Evolutionary conservation across 1,140 invertebrate species (phyloP).

Genomic region (Teleopsis dalmanni): DNA sequence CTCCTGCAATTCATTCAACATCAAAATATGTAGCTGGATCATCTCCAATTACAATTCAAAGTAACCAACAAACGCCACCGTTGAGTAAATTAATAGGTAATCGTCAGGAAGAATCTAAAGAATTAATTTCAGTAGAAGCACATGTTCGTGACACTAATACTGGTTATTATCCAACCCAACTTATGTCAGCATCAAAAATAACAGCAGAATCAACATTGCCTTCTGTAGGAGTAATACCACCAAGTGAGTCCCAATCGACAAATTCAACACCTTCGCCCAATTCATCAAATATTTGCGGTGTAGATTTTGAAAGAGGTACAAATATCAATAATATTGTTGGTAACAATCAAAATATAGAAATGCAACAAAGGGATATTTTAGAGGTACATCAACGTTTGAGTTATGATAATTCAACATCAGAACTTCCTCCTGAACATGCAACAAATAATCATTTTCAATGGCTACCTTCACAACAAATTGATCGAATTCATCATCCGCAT

Average conservation of each 20-base stretch:
- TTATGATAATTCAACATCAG: no score
- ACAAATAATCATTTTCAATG: constrained; percentile 5
- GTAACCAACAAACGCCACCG: no score
- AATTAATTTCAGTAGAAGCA: no score
- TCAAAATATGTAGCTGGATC: neutral
- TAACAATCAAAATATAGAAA: constrained; percentile 2
- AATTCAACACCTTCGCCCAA: constrained; percentile 30
- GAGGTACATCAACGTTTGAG: constrained; percentile 6
- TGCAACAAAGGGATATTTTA: neutral
- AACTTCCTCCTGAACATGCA: constrained; percentile 8
- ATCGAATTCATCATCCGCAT: neutral
- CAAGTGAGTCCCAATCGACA: neutral
- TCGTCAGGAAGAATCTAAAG: no score
- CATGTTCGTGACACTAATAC: no score
- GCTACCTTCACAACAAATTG: neutral
- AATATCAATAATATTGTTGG: neutral
- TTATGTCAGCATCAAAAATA: no score
- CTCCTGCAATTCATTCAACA: no score
- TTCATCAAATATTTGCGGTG: constrained; percentile 31
- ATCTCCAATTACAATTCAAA: constrained; percentile 28
- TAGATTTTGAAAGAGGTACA: constrained; percentile 28
- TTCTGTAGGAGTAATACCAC: no score
- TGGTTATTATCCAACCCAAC: no score
- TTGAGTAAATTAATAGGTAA: no score
- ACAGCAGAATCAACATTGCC: no score